Percentiles rank a stretch among this genome's conserved stretches.
phyloP scores from a whole-genome alignment of 53 echinoderm and acorn worm genomes.

The Henricia sp. region DNA sequence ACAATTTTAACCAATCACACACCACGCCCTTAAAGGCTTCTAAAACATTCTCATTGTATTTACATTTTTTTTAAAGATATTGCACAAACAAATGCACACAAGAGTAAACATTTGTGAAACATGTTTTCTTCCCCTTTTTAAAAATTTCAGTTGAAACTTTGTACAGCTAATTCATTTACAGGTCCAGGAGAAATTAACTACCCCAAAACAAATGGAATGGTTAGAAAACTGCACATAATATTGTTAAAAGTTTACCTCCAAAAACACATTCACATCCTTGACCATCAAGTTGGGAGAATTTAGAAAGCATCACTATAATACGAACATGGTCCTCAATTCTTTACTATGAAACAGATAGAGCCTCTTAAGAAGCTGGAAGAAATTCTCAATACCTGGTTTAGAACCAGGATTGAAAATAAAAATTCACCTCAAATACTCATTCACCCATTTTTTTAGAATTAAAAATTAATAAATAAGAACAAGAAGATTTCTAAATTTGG shows the following conservation, averaged over 20 bases:
- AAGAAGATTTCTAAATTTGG: not conserved
- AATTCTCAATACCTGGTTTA: slow-evolving; percentile 45
- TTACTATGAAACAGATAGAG: slow-evolving; percentile 44
- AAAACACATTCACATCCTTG: not conserved
- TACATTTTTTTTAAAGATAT: slow-evolving; percentile 72
- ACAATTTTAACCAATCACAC: slow-evolving; percentile 42
- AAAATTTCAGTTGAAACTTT: slow-evolving; percentile 59
- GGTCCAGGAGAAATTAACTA: not conserved
- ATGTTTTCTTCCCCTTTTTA: slow-evolving; percentile 2
- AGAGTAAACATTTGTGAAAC: slow-evolving; percentile 58
- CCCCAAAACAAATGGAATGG: too few species aligned
- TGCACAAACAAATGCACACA: slow-evolving; percentile 77
- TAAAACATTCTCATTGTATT: slow-evolving; percentile 52
- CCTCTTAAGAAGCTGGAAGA: slow-evolving; percentile 62
- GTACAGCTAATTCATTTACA: slow-evolving; percentile 50
- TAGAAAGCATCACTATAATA: not conserved
- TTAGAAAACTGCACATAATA: not conserved
- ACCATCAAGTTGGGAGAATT: slow-evolving; percentile 55
- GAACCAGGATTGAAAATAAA: slow-evolving; percentile 46
- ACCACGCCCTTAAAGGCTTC: slow-evolving; percentile 11
- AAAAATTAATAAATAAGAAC: not conserved
- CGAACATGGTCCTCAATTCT: slow-evolving; percentile 12
- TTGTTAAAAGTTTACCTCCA: not conserved
- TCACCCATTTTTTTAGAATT: not conserved
- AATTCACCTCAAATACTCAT: not conserved